Base-by-base conservation (phyloP, 2,888 invertebrate species). In the Panzeria rudis region DNA sequence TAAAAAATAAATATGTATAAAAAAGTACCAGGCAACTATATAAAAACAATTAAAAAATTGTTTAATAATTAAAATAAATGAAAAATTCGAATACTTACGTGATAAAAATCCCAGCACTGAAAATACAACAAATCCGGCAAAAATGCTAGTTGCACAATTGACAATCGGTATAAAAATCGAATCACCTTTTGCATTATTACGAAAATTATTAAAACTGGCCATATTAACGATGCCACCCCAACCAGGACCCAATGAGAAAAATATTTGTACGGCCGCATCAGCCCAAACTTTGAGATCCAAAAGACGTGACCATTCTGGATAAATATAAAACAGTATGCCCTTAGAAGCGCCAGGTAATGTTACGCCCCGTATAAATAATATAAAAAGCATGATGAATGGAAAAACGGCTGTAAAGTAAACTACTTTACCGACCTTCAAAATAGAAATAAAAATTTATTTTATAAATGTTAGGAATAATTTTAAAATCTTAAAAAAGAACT, bases 191-290 rank as follows among this genome's bases (percentile, higher is more conserved):
- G 95, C 96, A 88, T 95, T 95, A 89, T 96, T 97, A 85, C 94
- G 94, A 89, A 96, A 96, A 86, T 94, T 93, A 92, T 97, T 97
- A 90, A 95, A 97, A 90, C 97, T 97, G 41, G 97, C 96, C 96
- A 97, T 96, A 90, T 96, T 96, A 75, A 97, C 94, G 75, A 97
- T 94, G 8, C 97, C 96, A 54, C 97, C 97, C 95, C 97, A 97
- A 7, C 97, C 97, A 0, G 97, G 96, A 2, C 98, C 98, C 20
- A 98, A 94, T 0, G 98, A 97, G 91, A 96, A 98, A 92, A 98
- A 97, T 87, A 98, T 96, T 93, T 98, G 98, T n/a, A 97, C 95
- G 0, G 97, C 97, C 0, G 98, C 98, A 91, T 98, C 97, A 0
- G 96, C 96, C 98, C 98, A 98, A 5, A 98, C 97, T 93, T 95